Percentiles rank a stretch among this genome's conserved stretches.
These are phyloP conservation scores for Rhabditoides inermis DNA, from an alignment of 2,888 invertebrate species.

Conservation along the genomic window DNA sequence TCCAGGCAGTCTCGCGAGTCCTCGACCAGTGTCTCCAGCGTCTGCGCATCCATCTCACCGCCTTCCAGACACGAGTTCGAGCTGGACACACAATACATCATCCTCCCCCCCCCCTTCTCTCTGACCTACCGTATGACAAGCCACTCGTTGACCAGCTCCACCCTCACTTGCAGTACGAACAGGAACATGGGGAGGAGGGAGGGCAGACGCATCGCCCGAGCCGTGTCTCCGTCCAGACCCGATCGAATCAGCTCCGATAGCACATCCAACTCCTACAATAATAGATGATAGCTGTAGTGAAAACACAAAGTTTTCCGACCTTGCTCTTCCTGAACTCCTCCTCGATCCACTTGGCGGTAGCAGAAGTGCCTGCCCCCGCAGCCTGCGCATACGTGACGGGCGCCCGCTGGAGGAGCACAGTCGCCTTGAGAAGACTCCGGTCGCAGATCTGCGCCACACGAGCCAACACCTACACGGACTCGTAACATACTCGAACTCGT, in stretches of 20 bases:
- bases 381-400: slow-evolving; percentile 31
- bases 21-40: slow-evolving; percentile 63
- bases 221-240: slow-evolving; percentile 6
- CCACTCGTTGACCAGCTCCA: slow-evolving; percentile 88
- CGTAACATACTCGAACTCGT: too few species aligned
- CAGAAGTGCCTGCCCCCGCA: slow-evolving; percentile 8
- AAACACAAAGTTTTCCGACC: neutral
- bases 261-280: neutral
- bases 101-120: neutral
- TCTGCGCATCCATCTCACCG: slow-evolving; percentile 30
- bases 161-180: slow-evolving; percentile 73
- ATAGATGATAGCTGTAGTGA: neutral
- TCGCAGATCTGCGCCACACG: slow-evolving; percentile 11
- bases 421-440: slow-evolving; percentile 24
- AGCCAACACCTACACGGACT: slow-evolving; percentile 8
- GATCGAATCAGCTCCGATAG: slow-evolving; percentile 39
- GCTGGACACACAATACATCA: slow-evolving; percentile 25
- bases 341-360: slow-evolving; percentile 8
- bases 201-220: slow-evolving; percentile 65
- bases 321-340: slow-evolving; percentile 10
- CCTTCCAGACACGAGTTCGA: slow-evolving; percentile 60
- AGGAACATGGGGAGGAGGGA: slow-evolving; percentile 75
- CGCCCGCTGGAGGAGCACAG: slow-evolving; percentile 27
- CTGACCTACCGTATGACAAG: slow-evolving; percentile 14
- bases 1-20: slow-evolving; percentile 82